Evolutionary conservation across 2,888 invertebrate species (phyloP).

Genomic region (Xylota segnis): DNA sequence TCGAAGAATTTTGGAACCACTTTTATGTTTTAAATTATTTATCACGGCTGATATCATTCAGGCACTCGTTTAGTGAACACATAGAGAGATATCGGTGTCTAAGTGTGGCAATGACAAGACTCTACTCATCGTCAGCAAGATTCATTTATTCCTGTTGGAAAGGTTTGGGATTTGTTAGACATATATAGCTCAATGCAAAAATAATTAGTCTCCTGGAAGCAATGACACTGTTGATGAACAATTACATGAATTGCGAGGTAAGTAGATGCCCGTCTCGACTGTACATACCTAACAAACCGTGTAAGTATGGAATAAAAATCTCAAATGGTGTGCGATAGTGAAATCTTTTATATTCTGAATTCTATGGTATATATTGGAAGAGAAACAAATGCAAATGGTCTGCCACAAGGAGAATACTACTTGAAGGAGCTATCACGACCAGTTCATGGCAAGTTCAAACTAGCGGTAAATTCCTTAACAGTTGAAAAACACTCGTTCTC

Average conservation of each 20-base stretch:
- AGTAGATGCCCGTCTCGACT: slow-evolving; percentile 56
- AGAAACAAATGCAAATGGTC: slow-evolving; percentile 49
- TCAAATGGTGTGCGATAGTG: slow-evolving; percentile 38
- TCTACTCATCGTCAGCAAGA: slow-evolving; percentile 45
- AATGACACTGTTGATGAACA: slow-evolving; percentile 58
- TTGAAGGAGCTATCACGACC: slow-evolving; percentile 76
- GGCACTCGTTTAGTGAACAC: slow-evolving; percentile 55
- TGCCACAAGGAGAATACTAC: slow-evolving; percentile 52
- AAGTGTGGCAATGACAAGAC: slow-evolving; percentile 63
- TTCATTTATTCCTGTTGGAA: slow-evolving; percentile 39
- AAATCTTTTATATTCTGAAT: slow-evolving; percentile 45
- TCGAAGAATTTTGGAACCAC: slow-evolving; percentile 50
- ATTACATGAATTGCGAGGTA: slow-evolving; percentile 56
- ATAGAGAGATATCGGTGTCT: slow-evolving; percentile 67
- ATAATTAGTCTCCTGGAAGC: slow-evolving; percentile 31
- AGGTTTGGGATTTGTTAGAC: slow-evolving; percentile 48
- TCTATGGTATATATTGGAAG: slow-evolving; percentile 53
- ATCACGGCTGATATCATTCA: slow-evolving; percentile 53
- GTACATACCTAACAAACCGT: slow-evolving; percentile 56
- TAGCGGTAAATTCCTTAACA: slow-evolving; percentile 53
- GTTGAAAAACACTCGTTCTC: slow-evolving; percentile 27
- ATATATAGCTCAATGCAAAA: slow-evolving; percentile 54
- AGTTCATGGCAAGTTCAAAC: slow-evolving; percentile 75
- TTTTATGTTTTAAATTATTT: slow-evolving; percentile 52
- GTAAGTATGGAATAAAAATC: slow-evolving; percentile 51